These are phyloP conservation scores for Caenorhabditis uteleia DNA, from an alignment of 2,888 invertebrate genomes.

Conservation along the genomic window DNA sequence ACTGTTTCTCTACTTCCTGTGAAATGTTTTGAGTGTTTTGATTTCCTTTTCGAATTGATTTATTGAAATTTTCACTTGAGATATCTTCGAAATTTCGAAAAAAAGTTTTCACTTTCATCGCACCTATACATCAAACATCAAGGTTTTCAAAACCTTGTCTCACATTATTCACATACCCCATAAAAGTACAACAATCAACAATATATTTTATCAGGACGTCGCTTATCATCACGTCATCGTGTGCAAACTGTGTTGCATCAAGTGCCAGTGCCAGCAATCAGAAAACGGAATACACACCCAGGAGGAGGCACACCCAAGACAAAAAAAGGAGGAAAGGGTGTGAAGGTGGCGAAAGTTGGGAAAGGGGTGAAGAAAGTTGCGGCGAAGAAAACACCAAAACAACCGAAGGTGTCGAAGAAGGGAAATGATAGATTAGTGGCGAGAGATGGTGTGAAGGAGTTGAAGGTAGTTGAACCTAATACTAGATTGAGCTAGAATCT, in stretches of 20 bases:
- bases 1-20: too few species aligned
- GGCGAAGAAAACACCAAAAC: constrained; percentile 10
- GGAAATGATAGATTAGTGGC: constrained; percentile 50
- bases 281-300: constrained; percentile 4
- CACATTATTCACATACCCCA: constrained; percentile 2
- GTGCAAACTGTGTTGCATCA: constrained; percentile 28
- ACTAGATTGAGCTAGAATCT: too few species aligned
- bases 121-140: background rate
- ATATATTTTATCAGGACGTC: constrained; percentile 1
- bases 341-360: constrained; percentile 4
- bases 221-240: constrained; percentile 15
- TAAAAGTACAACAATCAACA: background rate
- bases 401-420: constrained; percentile 33
- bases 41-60: too few species aligned
- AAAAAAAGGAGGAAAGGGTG: constrained; percentile 9
- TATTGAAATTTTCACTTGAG: too few species aligned
- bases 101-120: constrained; percentile 2
- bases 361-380: constrained; percentile 8
- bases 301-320: constrained; percentile 4
- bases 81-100: background rate
- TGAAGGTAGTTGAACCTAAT: too few species aligned
- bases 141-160: too few species aligned
- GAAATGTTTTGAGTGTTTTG: too few species aligned
- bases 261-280: constrained; percentile 10
- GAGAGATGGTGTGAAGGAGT: constrained; percentile 24